Percentiles rank a stretch among this genome's conserved stretches.
Evolutionary conservation across 2,888 invertebrate species (phyloP).

Genomic region (Heteromurus nitidus): DNA sequence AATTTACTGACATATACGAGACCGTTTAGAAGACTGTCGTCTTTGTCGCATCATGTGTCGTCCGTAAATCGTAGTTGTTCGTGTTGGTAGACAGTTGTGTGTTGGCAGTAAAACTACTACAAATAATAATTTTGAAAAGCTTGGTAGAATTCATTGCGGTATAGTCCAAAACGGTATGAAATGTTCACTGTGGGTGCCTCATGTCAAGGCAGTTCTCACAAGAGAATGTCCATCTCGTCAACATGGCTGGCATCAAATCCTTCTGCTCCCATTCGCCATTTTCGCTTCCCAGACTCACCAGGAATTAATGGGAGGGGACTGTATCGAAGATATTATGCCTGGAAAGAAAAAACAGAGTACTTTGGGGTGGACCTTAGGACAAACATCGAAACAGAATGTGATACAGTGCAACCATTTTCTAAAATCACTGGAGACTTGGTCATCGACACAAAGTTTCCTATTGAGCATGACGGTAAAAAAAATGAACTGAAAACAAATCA

Average conservation of each 20-base stretch:
- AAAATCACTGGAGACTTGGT: slow-evolving; percentile 49
- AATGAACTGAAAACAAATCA: no score
- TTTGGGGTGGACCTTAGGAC: slow-evolving; percentile 58
- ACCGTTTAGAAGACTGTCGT: no score
- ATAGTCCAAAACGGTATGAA: slow-evolving; percentile 16
- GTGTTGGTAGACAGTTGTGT: no score
- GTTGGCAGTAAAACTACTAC: no score
- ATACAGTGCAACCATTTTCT: slow-evolving; percentile 47
- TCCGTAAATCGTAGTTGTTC: no score
- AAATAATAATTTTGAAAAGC: no score
- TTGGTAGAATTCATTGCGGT: no score
- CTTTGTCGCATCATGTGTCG: no score
- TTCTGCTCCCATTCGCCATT: slow-evolving; percentile 29
- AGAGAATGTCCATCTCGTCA: slow-evolving; percentile 60
- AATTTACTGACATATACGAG: no score
- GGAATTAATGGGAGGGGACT: neutral
- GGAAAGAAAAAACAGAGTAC: slow-evolving; percentile 55
- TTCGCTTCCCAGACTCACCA: slow-evolving; percentile 48
- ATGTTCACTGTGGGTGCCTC: slow-evolving; percentile 64
- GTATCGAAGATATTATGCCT: slow-evolving; percentile 33
- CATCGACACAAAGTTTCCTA: slow-evolving; percentile 60
- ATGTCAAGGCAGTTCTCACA: slow-evolving; percentile 40
- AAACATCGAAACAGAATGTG: slow-evolving; percentile 37
- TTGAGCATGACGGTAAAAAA: slow-evolving; percentile 63
- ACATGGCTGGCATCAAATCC: slow-evolving; percentile 49